Evolutionary conservation across 2,888 invertebrate genomes (phyloP).

Genomic region (Stenoptilia bipunctidactyla): DNA sequence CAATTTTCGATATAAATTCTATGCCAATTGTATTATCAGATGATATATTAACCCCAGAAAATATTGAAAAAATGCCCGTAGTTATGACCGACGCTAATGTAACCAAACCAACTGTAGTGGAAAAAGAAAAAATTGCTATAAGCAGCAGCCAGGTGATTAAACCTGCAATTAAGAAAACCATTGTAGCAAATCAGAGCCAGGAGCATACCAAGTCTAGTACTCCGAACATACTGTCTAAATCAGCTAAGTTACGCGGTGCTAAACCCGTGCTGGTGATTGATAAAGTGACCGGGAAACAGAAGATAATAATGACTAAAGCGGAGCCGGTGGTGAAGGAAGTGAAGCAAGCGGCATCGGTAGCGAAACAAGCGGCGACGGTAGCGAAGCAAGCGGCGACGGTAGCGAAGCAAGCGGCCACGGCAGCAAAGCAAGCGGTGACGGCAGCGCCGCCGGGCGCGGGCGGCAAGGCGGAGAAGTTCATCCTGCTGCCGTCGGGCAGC

Average conservation of each 20-base stretch:
- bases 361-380: conserved; percentile 2
- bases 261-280: conserved; percentile 62
- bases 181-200: conserved; percentile 45
- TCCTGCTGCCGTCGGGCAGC: conserved; percentile 47
- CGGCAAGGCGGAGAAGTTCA: conserved; percentile 50
- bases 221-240: conserved; percentile 65
- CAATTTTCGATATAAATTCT: conserved; percentile 78
- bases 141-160: conserved; percentile 30
- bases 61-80: conserved; percentile 77
- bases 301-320: conserved; percentile 54
- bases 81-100: conserved; percentile 64
- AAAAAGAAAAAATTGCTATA: conserved; percentile 38
- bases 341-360: conserved; percentile 23
- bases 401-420: conserved; percentile 48
- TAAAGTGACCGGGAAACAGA: conserved; percentile 58
- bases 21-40: conserved; percentile 83
- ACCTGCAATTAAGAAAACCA: conserved; percentile 41
- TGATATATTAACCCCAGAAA: conserved; percentile 76
- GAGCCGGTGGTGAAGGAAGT: conserved; percentile 45
- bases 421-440: conserved; percentile 30
- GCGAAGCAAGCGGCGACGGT: conserved; percentile 54
- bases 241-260: conserved; percentile 50
- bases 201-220: conserved; percentile 45
- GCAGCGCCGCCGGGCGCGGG: conserved; percentile 3
- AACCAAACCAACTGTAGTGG: conserved; percentile 34